Base-by-base conservation (phyloP, 2,113 vertebrate species). In the Uropsilus gracilis region DNA sequence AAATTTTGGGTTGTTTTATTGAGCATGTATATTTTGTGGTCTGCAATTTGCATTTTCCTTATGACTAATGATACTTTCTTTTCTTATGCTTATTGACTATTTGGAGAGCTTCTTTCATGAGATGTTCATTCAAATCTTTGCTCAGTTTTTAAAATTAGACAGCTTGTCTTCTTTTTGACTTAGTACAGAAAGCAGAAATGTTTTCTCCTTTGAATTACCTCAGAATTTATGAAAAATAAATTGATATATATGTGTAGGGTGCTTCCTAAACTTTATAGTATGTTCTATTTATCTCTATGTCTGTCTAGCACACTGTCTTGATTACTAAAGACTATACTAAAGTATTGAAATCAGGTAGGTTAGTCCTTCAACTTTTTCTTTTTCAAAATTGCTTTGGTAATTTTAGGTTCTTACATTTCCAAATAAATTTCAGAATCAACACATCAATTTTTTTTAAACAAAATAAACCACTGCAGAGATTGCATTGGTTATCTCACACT, bases 381-480 rank as follows among this genome's bases (percentile, higher is more conserved):
- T 85, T 72, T 71, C 20, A 55, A 55, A 55, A 55, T 55, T 55
- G 8, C 22, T 20, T 55, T 55, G 53, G 53, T 55, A 22, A 55
- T 20, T 55, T 22, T 55, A 55, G 53, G 18, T 22, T 53, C 53
- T 22, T 55, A 22, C 18, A 55, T 86, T 92, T 89, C 34, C 22
- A 30, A 39, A 1, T 77, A 59, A 82, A 69, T 86, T 90, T 92
- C 39, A 92, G 63, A 83, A 92, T 83, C 20, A 92, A 77, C 17
- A 46, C 26, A 73, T 78, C 48, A 85, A 48, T 75, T 87, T 96
- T 34, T 71, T 55, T 22, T 61, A 34, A 72, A 64, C 22, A 59
- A 84, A 78, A 81, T n/a, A 63, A 53, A 88, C 11, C 9, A 55
- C 26, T 42, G 2, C 3, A 13, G 32, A 20, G 34, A 53, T 64